These are phyloP conservation scores for Clostera curtula DNA, from an alignment of 2,888 invertebrate species.

Conservation along the genomic window DNA sequence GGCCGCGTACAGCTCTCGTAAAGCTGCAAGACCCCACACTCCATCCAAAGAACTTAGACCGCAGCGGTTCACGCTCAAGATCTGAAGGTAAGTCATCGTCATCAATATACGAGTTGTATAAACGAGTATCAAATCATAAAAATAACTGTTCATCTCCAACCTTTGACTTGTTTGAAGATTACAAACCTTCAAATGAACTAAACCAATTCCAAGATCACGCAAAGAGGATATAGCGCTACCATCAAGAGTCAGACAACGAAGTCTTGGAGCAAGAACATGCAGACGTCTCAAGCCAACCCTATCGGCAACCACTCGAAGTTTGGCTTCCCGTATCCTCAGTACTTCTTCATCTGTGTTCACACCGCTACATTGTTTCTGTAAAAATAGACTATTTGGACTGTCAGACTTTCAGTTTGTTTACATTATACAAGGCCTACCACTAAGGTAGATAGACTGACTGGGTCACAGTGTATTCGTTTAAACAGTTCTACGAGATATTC, in stretches of 20 bases:
- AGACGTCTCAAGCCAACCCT: conserved; percentile 78
- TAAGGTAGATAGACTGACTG: no score
- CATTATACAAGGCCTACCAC: no score
- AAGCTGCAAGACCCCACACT: conserved; percentile 76
- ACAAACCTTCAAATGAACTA: conserved; percentile 71
- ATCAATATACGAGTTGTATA: background rate
- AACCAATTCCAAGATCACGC: conserved; percentile 79
- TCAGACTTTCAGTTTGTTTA: no score
- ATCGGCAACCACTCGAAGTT: conserved; percentile 78
- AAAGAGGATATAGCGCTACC: conserved; percentile 80
- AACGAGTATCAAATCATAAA: conserved; percentile 52
- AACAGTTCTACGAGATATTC: no score
- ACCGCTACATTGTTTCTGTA: conserved; percentile 64
- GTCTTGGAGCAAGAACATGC: conserved; percentile 75
- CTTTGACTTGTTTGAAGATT: background rate
- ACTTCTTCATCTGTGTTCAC: conserved; percentile 59
- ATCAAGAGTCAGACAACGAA: conserved; percentile 77
- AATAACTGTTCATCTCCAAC: background rate
- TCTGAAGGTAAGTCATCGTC: conserved; percentile 26
- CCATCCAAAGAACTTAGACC: conserved; percentile 80
- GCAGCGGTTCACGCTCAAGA: conserved; percentile 76
- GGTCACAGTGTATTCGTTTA: no score
- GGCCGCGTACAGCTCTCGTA: conserved; percentile 77
- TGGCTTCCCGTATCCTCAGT: conserved; percentile 69
- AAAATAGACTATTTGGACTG: conserved; percentile 1